These are phyloP conservation scores for Cryptus armator DNA, from an alignment of 2,888 invertebrate species.

Conservation along the genomic window DNA sequence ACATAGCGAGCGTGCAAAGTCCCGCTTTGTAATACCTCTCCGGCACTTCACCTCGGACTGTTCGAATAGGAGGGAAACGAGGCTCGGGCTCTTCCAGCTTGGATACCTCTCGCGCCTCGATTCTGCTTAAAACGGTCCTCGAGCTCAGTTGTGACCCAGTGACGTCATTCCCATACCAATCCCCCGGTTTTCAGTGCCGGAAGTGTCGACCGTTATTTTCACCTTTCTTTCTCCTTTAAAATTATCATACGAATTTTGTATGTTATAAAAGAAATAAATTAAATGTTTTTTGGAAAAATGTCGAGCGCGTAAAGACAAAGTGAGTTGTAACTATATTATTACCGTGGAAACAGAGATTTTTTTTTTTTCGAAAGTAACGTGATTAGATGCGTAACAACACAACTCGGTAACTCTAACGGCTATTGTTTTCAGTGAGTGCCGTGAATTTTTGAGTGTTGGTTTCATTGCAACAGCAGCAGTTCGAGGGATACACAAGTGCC, in stretches of 20 bases:
- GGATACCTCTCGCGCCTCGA: constrained; percentile 16
- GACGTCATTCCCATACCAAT: constrained; percentile 49
- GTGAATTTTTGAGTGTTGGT: neutral
- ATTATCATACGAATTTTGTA: neutral
- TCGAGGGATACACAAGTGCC: neutral
- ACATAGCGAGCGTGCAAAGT: constrained; percentile 67
- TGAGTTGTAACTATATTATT: no score
- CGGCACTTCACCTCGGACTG: constrained; percentile 72
- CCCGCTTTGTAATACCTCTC: constrained; percentile 64
- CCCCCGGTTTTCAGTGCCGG: neutral
- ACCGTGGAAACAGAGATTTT: no score
- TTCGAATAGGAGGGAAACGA: constrained; percentile 31
- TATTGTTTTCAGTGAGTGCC: neutral
- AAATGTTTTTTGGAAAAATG: neutral
- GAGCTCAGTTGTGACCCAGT: constrained; percentile 27
- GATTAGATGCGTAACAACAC: neutral
- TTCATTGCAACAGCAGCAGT: neutral
- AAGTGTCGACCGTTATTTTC: constrained; percentile 43
- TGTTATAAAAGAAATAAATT: neutral
- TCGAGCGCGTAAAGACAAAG: no score
- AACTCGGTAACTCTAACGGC: neutral
- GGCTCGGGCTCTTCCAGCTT: constrained; percentile 25
- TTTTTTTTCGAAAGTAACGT: constrained; percentile 7
- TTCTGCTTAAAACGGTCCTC: constrained; percentile 33
- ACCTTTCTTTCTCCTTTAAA: neutral